Conservation (phyloP, 2,888 invertebrate genomes). For the Hirtodrosophila trivittata region DNA sequence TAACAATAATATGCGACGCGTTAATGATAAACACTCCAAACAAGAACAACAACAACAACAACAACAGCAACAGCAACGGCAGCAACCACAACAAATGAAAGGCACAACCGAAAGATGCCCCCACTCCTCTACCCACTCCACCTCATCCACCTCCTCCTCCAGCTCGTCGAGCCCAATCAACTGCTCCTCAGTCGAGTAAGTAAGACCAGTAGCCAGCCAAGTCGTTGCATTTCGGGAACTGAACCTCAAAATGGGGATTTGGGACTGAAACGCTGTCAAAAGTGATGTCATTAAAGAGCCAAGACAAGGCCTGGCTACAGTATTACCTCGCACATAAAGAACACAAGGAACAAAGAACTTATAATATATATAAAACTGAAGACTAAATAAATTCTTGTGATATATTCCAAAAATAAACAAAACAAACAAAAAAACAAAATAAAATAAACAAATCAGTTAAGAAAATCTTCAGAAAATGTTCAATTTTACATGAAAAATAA, state of each 20-base stretch:
- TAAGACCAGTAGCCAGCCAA: slow-evolving; percentile 76
- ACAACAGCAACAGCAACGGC: slow-evolving; percentile 13
- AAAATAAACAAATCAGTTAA: background rate
- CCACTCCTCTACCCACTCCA: background rate
- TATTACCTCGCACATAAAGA: slow-evolving; percentile 13
- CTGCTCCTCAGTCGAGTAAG: slow-evolving; percentile 46
- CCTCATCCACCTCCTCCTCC: background rate
- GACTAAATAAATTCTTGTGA: background rate
- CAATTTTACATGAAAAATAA: background rate
- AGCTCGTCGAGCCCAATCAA: slow-evolving; percentile 19
- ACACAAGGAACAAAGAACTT: too few species aligned
- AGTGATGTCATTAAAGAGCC: slow-evolving; percentile 6
- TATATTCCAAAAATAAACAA: background rate
- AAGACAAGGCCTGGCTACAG: background rate
- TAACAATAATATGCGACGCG: slow-evolving; percentile 64
- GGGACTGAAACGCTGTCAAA: slow-evolving; percentile 31
- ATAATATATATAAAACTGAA: background rate
- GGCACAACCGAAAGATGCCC: slow-evolving; percentile 33
- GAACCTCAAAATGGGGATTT: slow-evolving; percentile 41
- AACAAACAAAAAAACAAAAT: background rate
- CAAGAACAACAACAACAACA: slow-evolving; percentile 44
- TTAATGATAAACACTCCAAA: slow-evolving; percentile 64
- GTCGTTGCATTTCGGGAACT: slow-evolving; percentile 47
- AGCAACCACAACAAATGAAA: slow-evolving; percentile 46
- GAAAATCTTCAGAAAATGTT: background rate